Percentiles rank a stretch among this genome's conserved stretches.
Evolutionary conservation across 1,140 invertebrate genomes (phyloP).

Genomic region (Cyphomyrmex costatus): DNA sequence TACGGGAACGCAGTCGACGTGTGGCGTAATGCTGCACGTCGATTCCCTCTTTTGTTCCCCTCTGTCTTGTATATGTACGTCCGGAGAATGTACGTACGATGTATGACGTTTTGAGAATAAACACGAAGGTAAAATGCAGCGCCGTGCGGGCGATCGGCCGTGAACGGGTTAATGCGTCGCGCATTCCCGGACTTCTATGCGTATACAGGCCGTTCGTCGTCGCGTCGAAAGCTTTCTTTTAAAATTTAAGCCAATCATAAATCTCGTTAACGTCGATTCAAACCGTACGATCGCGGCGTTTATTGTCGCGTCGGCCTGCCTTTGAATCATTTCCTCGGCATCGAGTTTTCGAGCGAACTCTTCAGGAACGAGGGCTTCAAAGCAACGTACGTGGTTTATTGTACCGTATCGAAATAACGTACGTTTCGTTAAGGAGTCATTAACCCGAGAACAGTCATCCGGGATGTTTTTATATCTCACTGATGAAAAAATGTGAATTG

Average conservation of each 20-base stretch:
- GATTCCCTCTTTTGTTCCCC: not conserved
- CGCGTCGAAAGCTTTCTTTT: constrained; percentile 59
- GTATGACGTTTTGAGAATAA: constrained; percentile 32
- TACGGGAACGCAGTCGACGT: not conserved
- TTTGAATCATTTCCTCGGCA: constrained; percentile 31
- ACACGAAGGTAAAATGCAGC: constrained; percentile 21
- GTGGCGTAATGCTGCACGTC: not conserved
- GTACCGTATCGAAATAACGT: not conserved
- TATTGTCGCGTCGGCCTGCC: constrained; percentile 21
- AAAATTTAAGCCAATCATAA: constrained; percentile 61
- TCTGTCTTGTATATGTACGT: not conserved
- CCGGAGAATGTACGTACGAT: not conserved
- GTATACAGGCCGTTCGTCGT: not conserved
- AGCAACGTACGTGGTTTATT: not conserved
- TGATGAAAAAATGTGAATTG: too few relatives aligned
- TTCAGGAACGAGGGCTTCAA: not conserved
- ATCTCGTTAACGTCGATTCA: constrained; percentile 65
- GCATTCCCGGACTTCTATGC: constrained; percentile 20
- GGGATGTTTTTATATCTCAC: too few relatives aligned
- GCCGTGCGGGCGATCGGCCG: not conserved
- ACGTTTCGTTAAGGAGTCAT: constrained; percentile 1
- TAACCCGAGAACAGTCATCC: not conserved
- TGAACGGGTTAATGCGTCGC: constrained; percentile 8
- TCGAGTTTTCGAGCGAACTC: constrained; percentile 7
- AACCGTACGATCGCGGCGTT: constrained; percentile 24